A percentile compares a stretch with the other conserved stretches of the same genome.
Evolutionary conservation across 2,797 vertebrate genomes (phyloP).

Genomic region (Enteromius treurensis): DNA sequence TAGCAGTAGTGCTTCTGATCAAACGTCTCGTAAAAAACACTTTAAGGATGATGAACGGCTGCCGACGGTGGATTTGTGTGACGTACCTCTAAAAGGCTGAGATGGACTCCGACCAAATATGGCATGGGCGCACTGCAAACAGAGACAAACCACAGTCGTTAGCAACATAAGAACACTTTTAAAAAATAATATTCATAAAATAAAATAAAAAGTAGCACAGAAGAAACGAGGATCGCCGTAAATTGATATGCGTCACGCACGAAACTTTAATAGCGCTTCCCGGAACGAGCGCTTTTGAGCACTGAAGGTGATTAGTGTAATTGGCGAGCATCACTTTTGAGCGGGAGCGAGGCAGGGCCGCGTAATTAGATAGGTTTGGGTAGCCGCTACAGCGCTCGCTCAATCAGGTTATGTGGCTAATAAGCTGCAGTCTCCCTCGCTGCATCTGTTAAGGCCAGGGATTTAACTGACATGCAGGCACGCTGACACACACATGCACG

Average conservation of each 20-base stretch:
- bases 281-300: conserved; percentile 65
- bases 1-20: conserved; percentile 14
- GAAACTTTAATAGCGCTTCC: conserved; percentile 66
- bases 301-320: conserved; percentile 66
- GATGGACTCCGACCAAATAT: conserved; percentile 95
- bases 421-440: conserved; percentile 58
- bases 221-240: conserved; percentile 35
- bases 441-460: conserved; percentile 54
- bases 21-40: conserved; percentile 24
- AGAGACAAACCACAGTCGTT: conserved; percentile 61
- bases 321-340: conserved; percentile 61
- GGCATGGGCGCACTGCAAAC: conserved; percentile 94
- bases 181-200: not conserved
- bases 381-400: conserved; percentile 66
- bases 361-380: conserved; percentile 65
- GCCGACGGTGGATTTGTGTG: conserved; percentile 40
- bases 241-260: conserved; percentile 25
- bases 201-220: not conserved
- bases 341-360: conserved; percentile 35
- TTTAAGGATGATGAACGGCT: conserved; percentile 32
- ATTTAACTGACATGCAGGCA: conserved; percentile 47
- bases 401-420: conserved; percentile 69
- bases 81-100: conserved; percentile 95
- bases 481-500: conserved; percentile 15
- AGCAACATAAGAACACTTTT: conserved; percentile 43